Conservation (phyloP, 2,113 vertebrate species). For the Mustela lutreola region DNA sequence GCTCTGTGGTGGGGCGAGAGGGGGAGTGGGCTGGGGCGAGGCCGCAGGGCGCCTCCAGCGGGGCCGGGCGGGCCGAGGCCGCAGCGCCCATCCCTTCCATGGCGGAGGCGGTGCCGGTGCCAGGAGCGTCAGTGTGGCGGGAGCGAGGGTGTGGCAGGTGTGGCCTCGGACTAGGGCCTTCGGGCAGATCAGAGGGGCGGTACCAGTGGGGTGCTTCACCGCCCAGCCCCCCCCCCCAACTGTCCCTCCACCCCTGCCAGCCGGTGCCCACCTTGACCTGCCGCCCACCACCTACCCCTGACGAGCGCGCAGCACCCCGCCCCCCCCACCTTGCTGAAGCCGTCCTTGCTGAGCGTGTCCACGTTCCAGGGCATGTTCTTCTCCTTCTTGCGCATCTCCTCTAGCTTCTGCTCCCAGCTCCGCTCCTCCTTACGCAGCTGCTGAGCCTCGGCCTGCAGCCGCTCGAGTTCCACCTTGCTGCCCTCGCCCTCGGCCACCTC, state of each 20-base stretch:
- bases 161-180: conserved; percentile 73
- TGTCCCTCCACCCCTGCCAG: fast-evolving
- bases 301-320: not conserved
- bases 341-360: conserved; percentile 94
- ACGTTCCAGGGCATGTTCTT: conserved; percentile 95
- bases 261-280: not conserved
- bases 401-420: conserved; percentile 88
- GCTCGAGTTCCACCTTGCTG: conserved; percentile 84
- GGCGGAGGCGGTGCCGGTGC: conserved; percentile 4
- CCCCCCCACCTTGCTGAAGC: conserved; percentile 93
- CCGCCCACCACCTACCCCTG: fast-evolving
- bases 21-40: conserved; percentile 65
- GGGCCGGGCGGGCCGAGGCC: conserved; percentile 55
- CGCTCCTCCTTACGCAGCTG: conserved; percentile 91
- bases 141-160: conserved; percentile 19
- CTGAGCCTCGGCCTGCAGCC: conserved; percentile 87
- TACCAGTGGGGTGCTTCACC: conserved; percentile 10
- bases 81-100: conserved; percentile 73
- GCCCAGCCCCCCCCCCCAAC: not conserved
- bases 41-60: not conserved
- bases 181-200: conserved; percentile 70
- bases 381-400: conserved; percentile 90
- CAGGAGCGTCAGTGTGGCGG: conserved; percentile 62
- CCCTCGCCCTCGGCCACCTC: conserved; percentile 69
- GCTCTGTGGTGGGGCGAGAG: conserved; percentile 86